Evolutionary conservation across 2,888 invertebrate species (phyloP).

Genomic region (Adelphocoris suturalis): DNA sequence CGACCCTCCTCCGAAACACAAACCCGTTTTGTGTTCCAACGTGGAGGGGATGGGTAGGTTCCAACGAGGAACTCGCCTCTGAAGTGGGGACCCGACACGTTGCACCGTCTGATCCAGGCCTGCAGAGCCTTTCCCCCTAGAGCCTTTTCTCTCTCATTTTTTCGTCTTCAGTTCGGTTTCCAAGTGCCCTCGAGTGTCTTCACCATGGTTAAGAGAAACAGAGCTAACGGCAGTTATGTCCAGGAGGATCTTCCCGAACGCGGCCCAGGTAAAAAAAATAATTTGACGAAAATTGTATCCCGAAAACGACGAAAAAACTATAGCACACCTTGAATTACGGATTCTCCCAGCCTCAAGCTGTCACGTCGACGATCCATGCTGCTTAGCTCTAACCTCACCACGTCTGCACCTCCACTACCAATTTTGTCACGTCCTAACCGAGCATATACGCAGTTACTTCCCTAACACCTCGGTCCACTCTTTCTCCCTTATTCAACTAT

Average conservation of each 20-base stretch:
- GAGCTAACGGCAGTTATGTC: slow-evolving; percentile 71
- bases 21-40: slow-evolving; percentile 11
- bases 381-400: background rate
- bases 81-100: slow-evolving; percentile 61
- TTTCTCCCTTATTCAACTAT: no score
- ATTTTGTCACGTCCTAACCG: background rate
- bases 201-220: slow-evolving; percentile 74
- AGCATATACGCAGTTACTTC: background rate
- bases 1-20: background rate
- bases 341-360: background rate
- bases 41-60: slow-evolving; percentile 46
- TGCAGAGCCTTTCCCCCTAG: slow-evolving; percentile 2
- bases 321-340: background rate
- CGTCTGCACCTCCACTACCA: background rate
- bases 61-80: slow-evolving; percentile 44
- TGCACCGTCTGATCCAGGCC: slow-evolving; percentile 36
- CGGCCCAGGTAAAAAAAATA: slow-evolving; percentile 80
- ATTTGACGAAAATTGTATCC: background rate
- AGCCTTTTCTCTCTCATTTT: slow-evolving; percentile 21
- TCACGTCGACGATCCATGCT: background rate
- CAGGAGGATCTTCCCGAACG: slow-evolving; percentile 79
- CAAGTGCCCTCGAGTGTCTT: slow-evolving; percentile 29
- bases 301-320: background rate
- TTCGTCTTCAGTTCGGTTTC: slow-evolving; percentile 64
- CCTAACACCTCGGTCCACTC: background rate